Evolutionary conservation across 1,140 invertebrate genomes (phyloP).

Genomic region (Neotoxoptera formosana): DNA sequence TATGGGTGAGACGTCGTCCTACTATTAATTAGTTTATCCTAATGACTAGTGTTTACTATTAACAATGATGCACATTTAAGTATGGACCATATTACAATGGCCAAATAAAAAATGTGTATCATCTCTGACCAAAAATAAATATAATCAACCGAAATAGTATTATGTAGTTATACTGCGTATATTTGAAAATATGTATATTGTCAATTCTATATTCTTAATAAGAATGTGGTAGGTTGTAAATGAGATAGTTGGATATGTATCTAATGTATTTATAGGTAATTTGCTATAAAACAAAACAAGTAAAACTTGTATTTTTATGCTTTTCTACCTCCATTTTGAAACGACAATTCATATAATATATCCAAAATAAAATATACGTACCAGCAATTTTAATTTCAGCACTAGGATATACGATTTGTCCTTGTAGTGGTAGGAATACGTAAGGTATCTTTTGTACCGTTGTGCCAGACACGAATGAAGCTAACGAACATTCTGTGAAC

Average conservation of each 20-base stretch:
- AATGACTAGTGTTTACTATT: background rate
- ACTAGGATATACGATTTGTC: slow-evolving; percentile 85
- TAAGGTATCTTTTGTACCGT: slow-evolving; percentile 84
- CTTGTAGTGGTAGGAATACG: slow-evolving; percentile 81
- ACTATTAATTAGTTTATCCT: background rate
- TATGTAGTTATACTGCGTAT: background rate
- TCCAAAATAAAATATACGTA: slow-evolving; percentile 65
- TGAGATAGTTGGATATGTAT: background rate
- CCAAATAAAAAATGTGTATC: background rate
- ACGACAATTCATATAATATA: background rate
- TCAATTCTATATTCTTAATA: background rate
- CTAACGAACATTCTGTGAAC: slow-evolving; percentile 80
- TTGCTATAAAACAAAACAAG: background rate
- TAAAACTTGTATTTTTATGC: background rate
- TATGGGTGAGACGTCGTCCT: background rate
- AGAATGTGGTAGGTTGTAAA: background rate
- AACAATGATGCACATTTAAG: background rate
- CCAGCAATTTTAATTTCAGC: slow-evolving; percentile 83
- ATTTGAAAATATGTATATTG: no score
- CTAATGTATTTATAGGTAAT: background rate
- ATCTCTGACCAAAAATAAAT: background rate
- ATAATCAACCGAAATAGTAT: background rate
- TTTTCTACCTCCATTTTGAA: background rate
- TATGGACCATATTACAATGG: background rate
- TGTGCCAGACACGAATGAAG: slow-evolving; percentile 77